Percentiles rank a stretch among this genome's conserved stretches.
Evolutionary conservation across 2,113 vertebrate genomes (phyloP).

Genomic region (Hyla sarda): DNA sequence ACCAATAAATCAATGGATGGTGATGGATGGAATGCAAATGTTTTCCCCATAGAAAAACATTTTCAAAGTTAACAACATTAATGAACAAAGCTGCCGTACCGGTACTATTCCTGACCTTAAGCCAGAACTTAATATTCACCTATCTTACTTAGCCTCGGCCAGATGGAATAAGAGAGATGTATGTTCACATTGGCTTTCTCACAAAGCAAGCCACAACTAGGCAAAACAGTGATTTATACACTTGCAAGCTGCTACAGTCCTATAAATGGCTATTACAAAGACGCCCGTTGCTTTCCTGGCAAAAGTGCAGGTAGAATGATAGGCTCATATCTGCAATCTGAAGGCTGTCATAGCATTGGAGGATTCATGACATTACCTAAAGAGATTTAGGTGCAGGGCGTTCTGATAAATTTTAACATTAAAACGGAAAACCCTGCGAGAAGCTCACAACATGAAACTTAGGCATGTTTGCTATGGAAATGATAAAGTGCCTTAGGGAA

Average conservation of each 20-base stretch:
- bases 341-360: slow-evolving; percentile 60
- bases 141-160: slow-evolving; percentile 58
- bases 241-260: slow-evolving; percentile 56
- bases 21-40: slow-evolving; percentile 67
- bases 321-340: slow-evolving; percentile 63
- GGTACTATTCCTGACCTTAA: slow-evolving; percentile 61
- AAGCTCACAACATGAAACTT: not conserved
- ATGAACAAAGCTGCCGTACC: slow-evolving; percentile 67
- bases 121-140: slow-evolving; percentile 66
- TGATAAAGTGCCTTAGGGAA: not conserved
- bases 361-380: slow-evolving; percentile 61
- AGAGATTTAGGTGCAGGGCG: not conserved
- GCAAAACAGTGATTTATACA: slow-evolving; percentile 63
- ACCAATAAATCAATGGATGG: slow-evolving; percentile 70
- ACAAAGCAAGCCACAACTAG: slow-evolving; percentile 54
- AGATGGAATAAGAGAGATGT: slow-evolving; percentile 61
- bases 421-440: not conserved
- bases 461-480: not conserved
- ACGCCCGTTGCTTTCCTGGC: slow-evolving; percentile 60
- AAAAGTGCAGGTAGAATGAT: slow-evolving; percentile 50
- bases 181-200: slow-evolving; percentile 61
- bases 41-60: slow-evolving; percentile 68
- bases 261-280: slow-evolving; percentile 61
- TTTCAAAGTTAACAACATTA: slow-evolving; percentile 64
- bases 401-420: not conserved